Evolutionary conservation across 2,797 vertebrate species (phyloP), one percentile per base, ranked within the genome.

Genomic region (Dryobates pubescens): DNA sequence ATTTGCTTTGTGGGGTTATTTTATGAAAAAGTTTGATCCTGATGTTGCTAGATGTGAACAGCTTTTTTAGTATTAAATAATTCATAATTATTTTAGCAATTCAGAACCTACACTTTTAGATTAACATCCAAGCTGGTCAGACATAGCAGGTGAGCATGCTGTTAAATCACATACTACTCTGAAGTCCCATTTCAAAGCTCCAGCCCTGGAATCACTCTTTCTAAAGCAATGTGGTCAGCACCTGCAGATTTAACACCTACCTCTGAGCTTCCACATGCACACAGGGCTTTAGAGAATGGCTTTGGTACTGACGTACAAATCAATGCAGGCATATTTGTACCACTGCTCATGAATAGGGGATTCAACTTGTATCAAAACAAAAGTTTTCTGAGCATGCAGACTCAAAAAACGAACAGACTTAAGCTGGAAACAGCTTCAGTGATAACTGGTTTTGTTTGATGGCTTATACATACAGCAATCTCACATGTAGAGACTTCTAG

Each of bases 381-480:
- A 94, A 90, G 86, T 95, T 93, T 96, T 96, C 93, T 71, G n/a
- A 80, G 93, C 80, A 54, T 67, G 78, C 22, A 93, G 73, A 83
- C 84, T 84, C 20, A 11, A 93, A 91, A 85, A 30, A 91, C n/a
- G 76, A 92, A 81, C 32, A 94, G 67, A 91, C 73, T 78, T 64
- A 95, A 75, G 86, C 7, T 97, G 91, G 91, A 96, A 97, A 96
- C 12, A 51, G 79, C 95, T 93, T 97, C 24, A n/a, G 26, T 88
- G 72, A 61, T 90, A 80, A 76, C 51, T 85, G 71, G 62, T 80
- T 93, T 85, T 69, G 58, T 82, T 77, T 93, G 83, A 95, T 15
- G 18, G 59, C 82, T 97, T 95, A 96, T 95, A 95, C 24, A 95
- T 93, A 83, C 78, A 89, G 80, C 70, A 96, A 74, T 65, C 62